These are phyloP conservation scores for Anabacerthia variegaticeps DNA, from an alignment of 2,797 vertebrate genomes.

Conservation along the genomic window DNA sequence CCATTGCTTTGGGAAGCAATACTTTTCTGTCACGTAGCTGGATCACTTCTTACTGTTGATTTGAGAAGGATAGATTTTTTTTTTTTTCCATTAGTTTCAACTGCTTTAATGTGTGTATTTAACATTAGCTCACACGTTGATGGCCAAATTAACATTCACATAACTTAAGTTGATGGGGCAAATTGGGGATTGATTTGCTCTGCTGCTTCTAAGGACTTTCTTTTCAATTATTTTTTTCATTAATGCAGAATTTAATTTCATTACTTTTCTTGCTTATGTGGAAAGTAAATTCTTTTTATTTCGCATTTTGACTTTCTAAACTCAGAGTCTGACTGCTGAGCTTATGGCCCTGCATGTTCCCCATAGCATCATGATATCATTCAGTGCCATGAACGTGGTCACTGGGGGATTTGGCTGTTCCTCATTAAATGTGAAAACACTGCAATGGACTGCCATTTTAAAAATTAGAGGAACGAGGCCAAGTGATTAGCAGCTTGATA, in stretches of 20 bases:
- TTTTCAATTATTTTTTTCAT: background rate
- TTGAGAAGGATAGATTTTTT: background rate
- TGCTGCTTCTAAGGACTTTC: background rate
- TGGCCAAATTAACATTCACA: background rate
- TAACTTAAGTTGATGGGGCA: background rate
- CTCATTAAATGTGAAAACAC: background rate
- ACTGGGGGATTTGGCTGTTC: background rate
- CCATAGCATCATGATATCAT: background rate
- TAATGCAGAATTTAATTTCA: background rate
- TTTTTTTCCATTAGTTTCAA: background rate
- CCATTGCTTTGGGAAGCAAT: background rate
- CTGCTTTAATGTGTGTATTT: background rate
- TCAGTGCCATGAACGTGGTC: accelerated
- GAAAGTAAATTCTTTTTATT: background rate
- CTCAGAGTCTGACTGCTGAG: background rate
- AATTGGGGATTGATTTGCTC: background rate
- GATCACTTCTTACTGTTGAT: background rate
- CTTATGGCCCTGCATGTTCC: background rate
- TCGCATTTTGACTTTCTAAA: background rate
- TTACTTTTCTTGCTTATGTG: background rate
- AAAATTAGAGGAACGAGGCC: background rate
- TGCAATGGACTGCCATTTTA: background rate
- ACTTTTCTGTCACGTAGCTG: background rate
- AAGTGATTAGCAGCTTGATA: background rate
- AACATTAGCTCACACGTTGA: background rate